Base-by-base conservation (phyloP, 2,888 invertebrate species). In the Cerastis leucographa region DNA sequence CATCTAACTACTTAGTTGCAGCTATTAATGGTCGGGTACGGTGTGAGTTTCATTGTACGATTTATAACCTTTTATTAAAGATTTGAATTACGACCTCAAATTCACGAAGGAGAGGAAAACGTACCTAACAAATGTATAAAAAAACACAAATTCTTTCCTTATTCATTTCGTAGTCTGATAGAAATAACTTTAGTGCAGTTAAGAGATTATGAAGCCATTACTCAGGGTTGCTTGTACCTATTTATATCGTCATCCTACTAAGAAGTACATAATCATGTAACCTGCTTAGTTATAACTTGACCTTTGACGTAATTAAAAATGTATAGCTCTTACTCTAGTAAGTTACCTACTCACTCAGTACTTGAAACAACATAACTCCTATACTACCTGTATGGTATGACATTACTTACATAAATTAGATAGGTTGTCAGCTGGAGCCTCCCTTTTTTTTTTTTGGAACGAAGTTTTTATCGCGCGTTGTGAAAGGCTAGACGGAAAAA, bases 141-240 rank as follows among this genome's bases (percentile, higher is more conserved):
- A n/a, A 51, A 25, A 51, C 8, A 25, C 25, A 6, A 49, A n/a
- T 7, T 59, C 7, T 66, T 42, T 76, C 59, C 59, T n/a, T 66
- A 51, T 35, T 62, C 0, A 61, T 42, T 44, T 49, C 9, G 25
- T 5, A 44, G n/a, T 51, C 29, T 12, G 14, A 17, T 49, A 59
- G 25, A 74, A 59, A 66, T 61, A 46, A n/a, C 3, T 71, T 51
- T 61, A 73, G 62, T 72, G 46, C 25, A 74, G 56, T 67, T 71
- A 71, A 54, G 54, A 62, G 29, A 61, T 79, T 44, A 80, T 74
- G 66, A 71, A 73, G 66, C 69, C 51, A 46, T 2, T 22, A 68
- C 25, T 65, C 59, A 25, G 35, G 40, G 22, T 42, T 69, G 54
- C 42, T 7, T 25, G 2, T n/a, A 64, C 64, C 42, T n/a, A n/a